These are phyloP conservation scores for Pherbina coryleti DNA, from an alignment of 2,888 invertebrate species.

Conservation along the genomic window DNA sequence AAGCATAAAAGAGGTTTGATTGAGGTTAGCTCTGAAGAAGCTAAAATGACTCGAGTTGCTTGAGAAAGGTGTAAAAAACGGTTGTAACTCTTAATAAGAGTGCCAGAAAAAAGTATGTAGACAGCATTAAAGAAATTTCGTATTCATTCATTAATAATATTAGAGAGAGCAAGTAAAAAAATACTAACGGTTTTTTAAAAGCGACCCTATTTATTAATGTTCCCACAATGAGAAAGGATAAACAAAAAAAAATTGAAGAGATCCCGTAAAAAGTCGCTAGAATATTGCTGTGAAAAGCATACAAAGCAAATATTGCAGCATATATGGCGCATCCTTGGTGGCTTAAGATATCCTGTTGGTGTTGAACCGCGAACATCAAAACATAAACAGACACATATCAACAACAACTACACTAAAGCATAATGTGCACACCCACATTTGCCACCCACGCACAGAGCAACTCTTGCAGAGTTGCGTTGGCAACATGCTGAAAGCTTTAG, in stretches of 20 bases:
- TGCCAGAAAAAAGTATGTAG: background rate
- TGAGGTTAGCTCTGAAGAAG: background rate
- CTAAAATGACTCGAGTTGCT: too few relatives aligned
- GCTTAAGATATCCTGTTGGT: constrained; percentile 10
- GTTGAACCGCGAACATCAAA: constrained; percentile 41
- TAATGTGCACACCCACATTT: background rate
- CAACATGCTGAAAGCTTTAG: background rate
- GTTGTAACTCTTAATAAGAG: background rate
- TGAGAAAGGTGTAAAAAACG: background rate
- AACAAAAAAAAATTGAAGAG: background rate
- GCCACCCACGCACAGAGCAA: background rate
- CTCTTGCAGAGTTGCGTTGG: background rate
- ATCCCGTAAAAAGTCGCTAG: background rate
- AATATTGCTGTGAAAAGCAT: background rate
- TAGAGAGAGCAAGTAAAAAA: background rate
- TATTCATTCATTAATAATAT: background rate
- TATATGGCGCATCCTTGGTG: background rate
- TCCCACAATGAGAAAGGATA: background rate
- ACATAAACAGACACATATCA: constrained; percentile 16
- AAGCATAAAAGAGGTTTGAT: background rate
- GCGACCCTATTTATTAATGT: background rate
- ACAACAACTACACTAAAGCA: constrained; percentile 18
- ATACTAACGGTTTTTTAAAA: background rate
- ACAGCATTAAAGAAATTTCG: background rate
- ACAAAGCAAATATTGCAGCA: constrained; percentile 17